Evolutionary conservation across 2,888 invertebrate genomes (phyloP).

Genomic region (Andrena fulva): DNA sequence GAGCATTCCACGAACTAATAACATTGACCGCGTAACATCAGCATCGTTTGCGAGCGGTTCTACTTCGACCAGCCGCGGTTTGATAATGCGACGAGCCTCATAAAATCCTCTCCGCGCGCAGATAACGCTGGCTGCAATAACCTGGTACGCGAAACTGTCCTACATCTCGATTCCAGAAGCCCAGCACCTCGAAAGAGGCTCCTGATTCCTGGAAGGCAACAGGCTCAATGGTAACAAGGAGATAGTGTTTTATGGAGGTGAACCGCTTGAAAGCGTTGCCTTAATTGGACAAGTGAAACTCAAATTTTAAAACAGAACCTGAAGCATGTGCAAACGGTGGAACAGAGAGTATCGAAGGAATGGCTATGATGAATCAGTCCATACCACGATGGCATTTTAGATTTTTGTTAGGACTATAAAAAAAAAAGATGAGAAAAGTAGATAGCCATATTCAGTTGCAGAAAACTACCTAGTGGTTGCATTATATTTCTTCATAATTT

Average conservation of each 20-base stretch:
- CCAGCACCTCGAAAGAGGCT: not conserved
- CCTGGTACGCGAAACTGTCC: slow-evolving; percentile 10
- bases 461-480: no score
- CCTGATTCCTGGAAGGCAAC: not conserved
- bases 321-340: no score
- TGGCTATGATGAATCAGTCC: no score
- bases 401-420: no score
- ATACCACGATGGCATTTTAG: no score
- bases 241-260: not conserved
- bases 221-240: not conserved
- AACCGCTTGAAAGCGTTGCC: not conserved
- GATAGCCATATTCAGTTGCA: no score
- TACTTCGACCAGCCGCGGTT: slow-evolving; percentile 31
- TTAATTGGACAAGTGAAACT: slow-evolving; percentile 3
- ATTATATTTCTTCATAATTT: no score
- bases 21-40: slow-evolving; percentile 62
- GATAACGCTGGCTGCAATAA: slow-evolving; percentile 42
- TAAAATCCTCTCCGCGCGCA: slow-evolving; percentile 45
- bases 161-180: not conserved
- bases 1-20: slow-evolving; percentile 69
- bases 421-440: no score
- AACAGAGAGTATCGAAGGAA: no score
- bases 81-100: slow-evolving; percentile 52
- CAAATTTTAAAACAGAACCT: not conserved
- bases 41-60: slow-evolving; percentile 56